These are phyloP conservation scores for Himalopsyche phryganea DNA, from an alignment of 1,140 invertebrate species.

Conservation along the genomic window DNA sequence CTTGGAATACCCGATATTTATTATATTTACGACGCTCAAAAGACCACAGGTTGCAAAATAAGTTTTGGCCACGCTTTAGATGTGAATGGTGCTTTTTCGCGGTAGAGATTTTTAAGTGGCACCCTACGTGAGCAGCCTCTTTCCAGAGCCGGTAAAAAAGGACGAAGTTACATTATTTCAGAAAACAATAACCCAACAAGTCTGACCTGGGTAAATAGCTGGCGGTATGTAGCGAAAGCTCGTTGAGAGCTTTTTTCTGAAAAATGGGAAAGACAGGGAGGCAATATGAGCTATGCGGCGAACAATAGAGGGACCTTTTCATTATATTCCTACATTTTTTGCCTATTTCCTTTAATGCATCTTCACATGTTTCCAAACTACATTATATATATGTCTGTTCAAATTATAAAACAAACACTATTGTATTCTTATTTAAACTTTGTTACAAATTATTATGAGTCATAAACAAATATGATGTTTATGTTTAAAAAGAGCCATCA, in stretches of 20 bases:
- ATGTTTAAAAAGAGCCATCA: no score
- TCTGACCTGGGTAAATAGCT: slow-evolving; percentile 22
- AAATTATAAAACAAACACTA: no score
- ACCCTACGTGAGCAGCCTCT: slow-evolving; percentile 8
- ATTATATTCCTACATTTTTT: not conserved
- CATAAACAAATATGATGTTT: no score
- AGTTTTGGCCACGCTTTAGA: slow-evolving; percentile 44
- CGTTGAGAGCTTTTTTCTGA: slow-evolving; percentile 25
- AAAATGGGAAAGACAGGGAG: slow-evolving; percentile 18
- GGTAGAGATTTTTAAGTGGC: slow-evolving; percentile 27
- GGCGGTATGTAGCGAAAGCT: slow-evolving; percentile 1
- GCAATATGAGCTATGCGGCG: slow-evolving; percentile 2
- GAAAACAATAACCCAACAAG: slow-evolving; percentile 36
- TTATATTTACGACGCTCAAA: slow-evolving; percentile 57
- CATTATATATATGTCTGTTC: no score
- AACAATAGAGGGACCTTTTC: not conserved
- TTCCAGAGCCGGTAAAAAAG: slow-evolving; percentile 33
- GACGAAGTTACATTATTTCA: slow-evolving; percentile 35
- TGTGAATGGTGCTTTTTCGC: slow-evolving; percentile 37
- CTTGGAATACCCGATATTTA: slow-evolving; percentile 48
- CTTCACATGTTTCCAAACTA: no score
- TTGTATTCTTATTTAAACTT: no score
- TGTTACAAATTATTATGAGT: no score
- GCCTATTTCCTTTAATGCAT: not conserved
- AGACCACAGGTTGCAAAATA: slow-evolving; percentile 54